Evolutionary conservation across 2,113 vertebrate species (phyloP).

Genomic region (Holacanthus passer): DNA sequence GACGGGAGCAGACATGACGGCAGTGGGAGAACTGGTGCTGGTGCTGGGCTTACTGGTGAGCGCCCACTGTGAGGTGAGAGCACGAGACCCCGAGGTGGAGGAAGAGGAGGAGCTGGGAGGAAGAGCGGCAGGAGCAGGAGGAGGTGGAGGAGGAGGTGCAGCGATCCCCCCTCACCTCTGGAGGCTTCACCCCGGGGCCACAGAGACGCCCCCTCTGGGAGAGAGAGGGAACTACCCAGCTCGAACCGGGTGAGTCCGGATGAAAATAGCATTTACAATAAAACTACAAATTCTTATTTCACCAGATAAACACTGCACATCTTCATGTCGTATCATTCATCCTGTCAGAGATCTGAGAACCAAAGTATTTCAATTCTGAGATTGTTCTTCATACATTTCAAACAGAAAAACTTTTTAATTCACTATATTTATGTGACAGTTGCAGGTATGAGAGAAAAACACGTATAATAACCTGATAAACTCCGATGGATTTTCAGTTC

Average conservation of each 20-base stretch:
- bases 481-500: too few relatives aligned
- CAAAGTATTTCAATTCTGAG: too few relatives aligned
- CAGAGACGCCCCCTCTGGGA: conserved; percentile 10
- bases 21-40: conserved; percentile 67
- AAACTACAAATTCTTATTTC: too few relatives aligned
- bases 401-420: too few relatives aligned
- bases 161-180: background rate
- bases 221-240: background rate
- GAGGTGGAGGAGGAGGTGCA: background rate
- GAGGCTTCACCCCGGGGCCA: background rate
- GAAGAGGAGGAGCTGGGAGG: conserved; percentile 57
- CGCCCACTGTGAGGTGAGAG: conserved; percentile 76
- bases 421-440: too few relatives aligned
- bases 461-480: too few relatives aligned
- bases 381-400: too few relatives aligned
- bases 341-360: too few relatives aligned
- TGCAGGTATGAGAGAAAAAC: too few relatives aligned
- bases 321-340: too few relatives aligned
- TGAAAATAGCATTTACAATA: background rate
- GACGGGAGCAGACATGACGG: conserved; percentile 59
- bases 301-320: too few relatives aligned
- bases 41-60: conserved; percentile 77
- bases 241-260: conserved; percentile 73
- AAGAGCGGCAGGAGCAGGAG: conserved; percentile 3
- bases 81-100: conserved; percentile 76